Evolutionary conservation across 2,888 invertebrate genomes (phyloP).

Genomic region (Ophonus ardosiacus): DNA sequence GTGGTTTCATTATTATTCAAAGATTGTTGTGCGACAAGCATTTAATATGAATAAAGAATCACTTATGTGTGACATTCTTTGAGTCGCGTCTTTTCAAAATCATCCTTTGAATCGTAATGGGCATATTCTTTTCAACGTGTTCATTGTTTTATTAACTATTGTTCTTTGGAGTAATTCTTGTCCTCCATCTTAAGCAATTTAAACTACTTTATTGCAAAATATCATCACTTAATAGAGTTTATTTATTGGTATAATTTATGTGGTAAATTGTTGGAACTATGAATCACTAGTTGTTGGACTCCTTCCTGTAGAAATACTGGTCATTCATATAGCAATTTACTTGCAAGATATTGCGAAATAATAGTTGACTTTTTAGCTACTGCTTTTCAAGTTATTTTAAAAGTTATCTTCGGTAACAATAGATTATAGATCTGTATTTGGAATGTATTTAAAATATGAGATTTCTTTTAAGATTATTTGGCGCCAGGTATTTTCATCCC

Average conservation of each 20-base stretch:
- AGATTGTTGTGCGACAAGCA: conserved; percentile 35
- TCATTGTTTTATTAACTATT: conserved; percentile 60
- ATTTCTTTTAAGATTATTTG: no score
- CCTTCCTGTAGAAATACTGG: neutral
- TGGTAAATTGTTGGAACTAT: conserved; percentile 44
- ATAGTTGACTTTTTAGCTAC: neutral
- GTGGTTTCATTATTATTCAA: conserved; percentile 39
- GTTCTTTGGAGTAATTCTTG: conserved; percentile 56
- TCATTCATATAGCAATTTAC: neutral
- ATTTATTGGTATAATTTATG: conserved; percentile 31
- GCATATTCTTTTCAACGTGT: conserved; percentile 29
- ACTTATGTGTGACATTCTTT: conserved; percentile 53
- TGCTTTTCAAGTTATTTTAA: neutral
- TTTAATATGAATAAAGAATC: conserved; percentile 54
- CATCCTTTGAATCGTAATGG: conserved; percentile 54
- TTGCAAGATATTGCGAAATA: conserved; percentile 37
- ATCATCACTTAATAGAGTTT: conserved; percentile 18
- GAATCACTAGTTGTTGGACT: conserved; percentile 7
- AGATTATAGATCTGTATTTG: no score
- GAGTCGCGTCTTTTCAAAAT: conserved; percentile 48
- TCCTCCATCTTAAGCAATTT: conserved; percentile 30
- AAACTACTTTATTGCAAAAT: conserved; percentile 49
- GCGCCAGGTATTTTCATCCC: no score
- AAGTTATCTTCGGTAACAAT: neutral
- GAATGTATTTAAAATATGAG: no score